Evolutionary conservation across 92 coral and sea anemone species (phyloP).

Genomic region (Paramuricea clavata): DNA sequence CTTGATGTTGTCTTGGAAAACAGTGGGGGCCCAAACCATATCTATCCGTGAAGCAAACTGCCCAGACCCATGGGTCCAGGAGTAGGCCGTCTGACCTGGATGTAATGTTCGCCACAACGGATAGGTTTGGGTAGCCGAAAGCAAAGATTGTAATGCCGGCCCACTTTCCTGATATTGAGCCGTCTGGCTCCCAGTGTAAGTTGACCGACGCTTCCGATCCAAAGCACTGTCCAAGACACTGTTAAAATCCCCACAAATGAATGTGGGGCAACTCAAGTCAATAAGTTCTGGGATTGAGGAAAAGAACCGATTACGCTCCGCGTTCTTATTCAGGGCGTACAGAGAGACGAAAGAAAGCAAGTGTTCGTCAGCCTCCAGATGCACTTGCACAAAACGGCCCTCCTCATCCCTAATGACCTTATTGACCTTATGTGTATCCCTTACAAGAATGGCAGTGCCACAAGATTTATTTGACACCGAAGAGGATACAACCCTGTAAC

Average conservation of each 20-base stretch:
- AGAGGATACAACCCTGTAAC: not conserved
- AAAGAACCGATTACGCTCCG: not conserved
- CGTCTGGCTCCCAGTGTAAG: not conserved
- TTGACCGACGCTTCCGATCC: not conserved
- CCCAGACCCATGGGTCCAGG: constrained; percentile 51
- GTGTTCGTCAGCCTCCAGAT: not conserved
- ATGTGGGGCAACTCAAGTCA: not conserved
- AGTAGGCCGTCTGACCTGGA: constrained; percentile 37
- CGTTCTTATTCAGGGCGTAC: constrained; percentile 12
- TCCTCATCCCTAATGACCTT: not conserved
- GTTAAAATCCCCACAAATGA: not conserved
- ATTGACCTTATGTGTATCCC: not conserved
- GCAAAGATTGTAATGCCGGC: not conserved
- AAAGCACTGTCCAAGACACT: not conserved
- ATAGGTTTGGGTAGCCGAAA: not conserved
- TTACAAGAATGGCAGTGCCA: constrained; percentile 38
- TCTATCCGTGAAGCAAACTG: constrained; percentile 57
- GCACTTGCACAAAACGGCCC: constrained; percentile 11
- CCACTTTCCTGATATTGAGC: not conserved
- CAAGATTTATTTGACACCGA: not conserved
- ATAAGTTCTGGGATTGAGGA: not conserved
- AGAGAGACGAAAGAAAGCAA: not conserved
- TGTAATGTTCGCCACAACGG: constrained; percentile 68
- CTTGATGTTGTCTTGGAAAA: not conserved
- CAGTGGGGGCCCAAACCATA: constrained; percentile 53